Conservation (phyloP, 53 echinoderm and acorn worm species). For the Hippasteria phrygiana region DNA sequence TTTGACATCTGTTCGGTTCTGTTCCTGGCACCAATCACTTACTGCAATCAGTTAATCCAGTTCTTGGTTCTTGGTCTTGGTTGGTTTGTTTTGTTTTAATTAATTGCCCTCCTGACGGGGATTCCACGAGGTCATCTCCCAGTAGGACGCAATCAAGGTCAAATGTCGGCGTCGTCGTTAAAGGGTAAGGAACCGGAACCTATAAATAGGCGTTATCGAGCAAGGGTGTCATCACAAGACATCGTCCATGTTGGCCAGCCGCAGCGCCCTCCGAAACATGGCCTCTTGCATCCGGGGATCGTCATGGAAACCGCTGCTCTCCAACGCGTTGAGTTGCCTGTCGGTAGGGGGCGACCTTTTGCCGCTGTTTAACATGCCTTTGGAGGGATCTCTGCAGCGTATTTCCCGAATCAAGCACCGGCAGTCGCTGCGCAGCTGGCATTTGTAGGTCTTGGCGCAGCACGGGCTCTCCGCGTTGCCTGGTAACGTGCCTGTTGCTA, state of each 20-base stretch:
- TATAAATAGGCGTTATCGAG: not conserved
- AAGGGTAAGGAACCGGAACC: not conserved
- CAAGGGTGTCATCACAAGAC: slow-evolving; percentile 35
- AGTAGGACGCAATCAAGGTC: slow-evolving; percentile 4
- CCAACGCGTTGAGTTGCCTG: slow-evolving; percentile 23
- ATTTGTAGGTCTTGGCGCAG: slow-evolving; percentile 67
- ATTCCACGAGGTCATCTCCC: not conserved
- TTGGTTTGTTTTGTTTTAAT: not conserved
- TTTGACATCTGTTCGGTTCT: too few relatives aligned
- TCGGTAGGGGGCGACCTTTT: slow-evolving; percentile 60
- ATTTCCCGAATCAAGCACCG: slow-evolving; percentile 58
- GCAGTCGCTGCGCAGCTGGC: slow-evolving; percentile 73
- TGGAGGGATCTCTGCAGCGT: slow-evolving; percentile 66
- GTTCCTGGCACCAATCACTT: too few relatives aligned
- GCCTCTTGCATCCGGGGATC: slow-evolving; percentile 19
- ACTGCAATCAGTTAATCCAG: too few relatives aligned
- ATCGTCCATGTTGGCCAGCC: slow-evolving; percentile 36
- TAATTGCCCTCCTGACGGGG: not conserved
- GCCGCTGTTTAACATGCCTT: slow-evolving; percentile 69
- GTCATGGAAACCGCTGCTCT: slow-evolving; percentile 54
- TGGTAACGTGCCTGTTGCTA: slow-evolving; percentile 37
- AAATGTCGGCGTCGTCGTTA: slow-evolving; percentile 10
- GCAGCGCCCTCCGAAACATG: slow-evolving; percentile 37
- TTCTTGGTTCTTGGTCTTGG: not conserved
- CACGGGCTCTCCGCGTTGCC: slow-evolving; percentile 70